phyloP scores from a whole-genome alignment of 2,113 vertebrate genomes.

The Oncorhynchus gorbuscha region DNA sequence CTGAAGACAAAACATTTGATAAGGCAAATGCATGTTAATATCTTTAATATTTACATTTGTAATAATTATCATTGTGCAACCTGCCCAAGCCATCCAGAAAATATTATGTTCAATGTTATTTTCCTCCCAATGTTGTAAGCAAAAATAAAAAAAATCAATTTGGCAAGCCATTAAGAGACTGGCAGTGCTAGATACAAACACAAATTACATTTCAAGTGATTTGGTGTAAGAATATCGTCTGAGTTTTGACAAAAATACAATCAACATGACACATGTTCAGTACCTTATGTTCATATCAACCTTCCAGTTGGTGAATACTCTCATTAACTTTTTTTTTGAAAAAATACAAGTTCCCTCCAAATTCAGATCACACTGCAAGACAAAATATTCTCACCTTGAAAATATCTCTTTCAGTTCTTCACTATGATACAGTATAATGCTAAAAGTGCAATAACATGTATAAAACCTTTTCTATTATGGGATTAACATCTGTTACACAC shows the following conservation, averaged over 20 bases:
- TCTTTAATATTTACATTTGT: slow-evolving; percentile 89
- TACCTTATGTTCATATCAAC: slow-evolving; percentile 45
- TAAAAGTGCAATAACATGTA: slow-evolving; percentile 83
- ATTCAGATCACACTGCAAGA: slow-evolving; percentile 59
- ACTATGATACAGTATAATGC: slow-evolving; percentile 64
- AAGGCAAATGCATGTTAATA: slow-evolving; percentile 74
- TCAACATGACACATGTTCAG: slow-evolving; percentile 49
- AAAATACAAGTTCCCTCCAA: slow-evolving; percentile 33
- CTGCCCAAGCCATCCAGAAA: slow-evolving; percentile 72
- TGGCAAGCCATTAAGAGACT: slow-evolving; percentile 88
- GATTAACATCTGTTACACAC: slow-evolving; percentile 65
- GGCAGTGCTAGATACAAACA: slow-evolving; percentile 86
- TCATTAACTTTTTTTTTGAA: slow-evolving; percentile 43
- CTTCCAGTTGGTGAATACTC: slow-evolving; percentile 58
- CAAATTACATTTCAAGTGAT: slow-evolving; percentile 79
- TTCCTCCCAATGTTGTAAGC: slow-evolving; percentile 74
- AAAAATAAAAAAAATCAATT: slow-evolving; percentile 86
- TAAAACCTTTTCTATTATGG: slow-evolving; percentile 76
- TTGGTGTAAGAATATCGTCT: slow-evolving; percentile 75
- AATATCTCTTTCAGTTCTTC: slow-evolving; percentile 61
- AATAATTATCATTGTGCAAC: slow-evolving; percentile 76
- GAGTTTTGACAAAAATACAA: slow-evolving; percentile 72
- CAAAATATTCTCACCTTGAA: slow-evolving; percentile 54
- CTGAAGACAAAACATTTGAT: slow-evolving; percentile 21
- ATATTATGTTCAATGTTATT: slow-evolving; percentile 67